A percentile compares a stretch with the other conserved stretches of the same genome.
phyloP scores from a whole-genome alignment of 2,888 invertebrate species.

The Dilophus febrilis region DNA sequence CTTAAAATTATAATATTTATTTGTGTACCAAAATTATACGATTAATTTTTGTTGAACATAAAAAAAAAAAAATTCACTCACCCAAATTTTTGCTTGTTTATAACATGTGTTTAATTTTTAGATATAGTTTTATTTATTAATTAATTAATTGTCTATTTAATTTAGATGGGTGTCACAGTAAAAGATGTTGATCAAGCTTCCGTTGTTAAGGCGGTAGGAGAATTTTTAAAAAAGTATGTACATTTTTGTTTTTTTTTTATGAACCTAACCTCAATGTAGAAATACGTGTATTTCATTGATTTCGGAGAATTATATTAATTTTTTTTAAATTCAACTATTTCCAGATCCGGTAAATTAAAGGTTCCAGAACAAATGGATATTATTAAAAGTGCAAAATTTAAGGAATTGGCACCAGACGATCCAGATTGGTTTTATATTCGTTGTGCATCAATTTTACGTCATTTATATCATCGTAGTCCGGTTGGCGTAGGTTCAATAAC shows the following conservation, averaged over 20 bases:
- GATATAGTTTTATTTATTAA: too few species aligned
- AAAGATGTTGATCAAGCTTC: conserved; percentile 99
- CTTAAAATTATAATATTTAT: too few species aligned
- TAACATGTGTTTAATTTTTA: too few species aligned
- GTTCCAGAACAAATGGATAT: conserved; percentile 97
- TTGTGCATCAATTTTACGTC: conserved; percentile 85
- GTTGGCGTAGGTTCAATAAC: conserved; percentile 91
- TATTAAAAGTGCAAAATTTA: conserved; percentile 87
- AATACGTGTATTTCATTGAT: not conserved
- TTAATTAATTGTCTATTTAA: too few species aligned
- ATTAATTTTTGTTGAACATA: too few species aligned
- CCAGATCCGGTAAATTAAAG: conserved; percentile 81
- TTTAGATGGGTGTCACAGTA: conserved; percentile 86
- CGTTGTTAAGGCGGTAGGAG: conserved; percentile 88
- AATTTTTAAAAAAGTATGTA: conserved; percentile 94
- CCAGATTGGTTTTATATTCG: conserved; percentile 96
- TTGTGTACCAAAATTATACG: too few species aligned
- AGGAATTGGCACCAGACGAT: conserved; percentile 95
- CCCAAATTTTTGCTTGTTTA: too few species aligned
- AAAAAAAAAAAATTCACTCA: too few species aligned
- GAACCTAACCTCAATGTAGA: too few species aligned
- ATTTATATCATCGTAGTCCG: conserved; percentile 89
- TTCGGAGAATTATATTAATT: not conserved
- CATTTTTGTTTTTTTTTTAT: conserved; percentile 1
- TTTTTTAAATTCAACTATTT: conserved; percentile 10